phyloP scores from a whole-genome alignment of 2,797 vertebrate species.

The Setipinna tenuifilis region DNA sequence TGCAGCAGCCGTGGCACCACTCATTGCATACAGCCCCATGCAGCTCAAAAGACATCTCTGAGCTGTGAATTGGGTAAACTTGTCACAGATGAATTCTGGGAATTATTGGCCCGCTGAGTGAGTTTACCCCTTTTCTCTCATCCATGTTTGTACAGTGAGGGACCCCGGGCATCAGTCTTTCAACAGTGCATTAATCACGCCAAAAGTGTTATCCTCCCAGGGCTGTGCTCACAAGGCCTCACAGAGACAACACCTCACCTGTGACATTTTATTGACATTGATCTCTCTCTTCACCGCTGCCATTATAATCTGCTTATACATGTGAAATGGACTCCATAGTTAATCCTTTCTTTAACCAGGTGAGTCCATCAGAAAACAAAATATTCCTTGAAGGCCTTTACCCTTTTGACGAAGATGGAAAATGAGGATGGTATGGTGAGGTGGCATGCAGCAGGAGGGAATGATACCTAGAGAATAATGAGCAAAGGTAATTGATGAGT shows the following conservation, averaged over 20 bases:
- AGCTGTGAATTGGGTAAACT: conserved; percentile 6
- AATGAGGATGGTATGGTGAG: background rate
- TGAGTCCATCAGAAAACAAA: background rate
- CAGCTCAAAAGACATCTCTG: conserved; percentile 37
- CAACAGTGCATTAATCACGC: conserved; percentile 56
- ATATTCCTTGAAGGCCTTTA: too few relatives aligned
- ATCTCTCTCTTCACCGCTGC: background rate
- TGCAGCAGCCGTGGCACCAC: background rate
- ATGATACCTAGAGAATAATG: background rate
- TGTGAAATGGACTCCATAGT: background rate
- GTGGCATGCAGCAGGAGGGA: background rate
- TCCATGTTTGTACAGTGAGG: conserved; percentile 57
- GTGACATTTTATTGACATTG: conserved; percentile 8
- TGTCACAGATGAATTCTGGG: conserved; percentile 40
- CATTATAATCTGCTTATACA: background rate
- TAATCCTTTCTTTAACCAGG: conserved; percentile 17
- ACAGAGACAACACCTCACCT: background rate
- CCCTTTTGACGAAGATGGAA: background rate
- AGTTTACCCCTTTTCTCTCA: conserved; percentile 49
- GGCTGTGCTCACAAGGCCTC: background rate
- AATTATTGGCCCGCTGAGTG: conserved; percentile 57
- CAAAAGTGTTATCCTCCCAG: conserved; percentile 53
- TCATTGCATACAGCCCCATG: conserved; percentile 26
- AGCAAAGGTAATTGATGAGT: conserved; percentile 2
- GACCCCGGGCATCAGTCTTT: conserved; percentile 62